phyloP scores from a whole-genome alignment of 2,888 invertebrate genomes.

The Agrochola lychnidis region DNA sequence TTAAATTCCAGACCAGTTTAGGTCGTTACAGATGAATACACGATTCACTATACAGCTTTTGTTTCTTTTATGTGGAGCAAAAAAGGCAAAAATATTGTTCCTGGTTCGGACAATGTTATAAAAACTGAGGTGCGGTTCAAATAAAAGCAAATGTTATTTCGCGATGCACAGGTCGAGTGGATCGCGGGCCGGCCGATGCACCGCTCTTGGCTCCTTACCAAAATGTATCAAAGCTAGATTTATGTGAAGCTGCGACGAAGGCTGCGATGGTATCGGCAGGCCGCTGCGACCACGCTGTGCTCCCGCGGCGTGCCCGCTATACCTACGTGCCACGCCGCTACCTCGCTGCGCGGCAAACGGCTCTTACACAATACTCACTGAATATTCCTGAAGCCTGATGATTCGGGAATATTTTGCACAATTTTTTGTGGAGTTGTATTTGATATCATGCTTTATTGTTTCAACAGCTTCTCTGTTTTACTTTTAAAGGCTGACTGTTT shows the following conservation, averaged over 20 bases:
- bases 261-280: constrained; percentile 84
- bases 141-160: constrained; percentile 78
- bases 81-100: constrained; percentile 46
- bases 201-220: constrained; percentile 87
- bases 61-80: constrained; percentile 27
- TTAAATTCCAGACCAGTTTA: constrained; percentile 50
- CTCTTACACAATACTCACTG: constrained; percentile 49
- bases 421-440: constrained; percentile 37
- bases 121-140: constrained; percentile 67
- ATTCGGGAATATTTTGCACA: constrained; percentile 30
- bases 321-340: constrained; percentile 32
- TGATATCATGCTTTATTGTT: constrained; percentile 28
- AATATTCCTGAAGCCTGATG: constrained; percentile 37
- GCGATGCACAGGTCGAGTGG: constrained; percentile 74
- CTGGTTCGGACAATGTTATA: constrained; percentile 57
- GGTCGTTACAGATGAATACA: constrained; percentile 56
- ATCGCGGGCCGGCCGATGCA: constrained; percentile 71
- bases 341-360: constrained; percentile 35
- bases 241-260: constrained; percentile 87
- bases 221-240: constrained; percentile 90
- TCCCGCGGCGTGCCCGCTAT: constrained; percentile 58
- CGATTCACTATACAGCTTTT: constrained; percentile 39
- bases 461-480: constrained; percentile 24
- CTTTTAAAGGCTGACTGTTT: constrained; percentile 6
- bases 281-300: constrained; percentile 59